Conservation (phyloP, 2,113 vertebrate genomes). For the Erinaceus europaeus region DNA sequence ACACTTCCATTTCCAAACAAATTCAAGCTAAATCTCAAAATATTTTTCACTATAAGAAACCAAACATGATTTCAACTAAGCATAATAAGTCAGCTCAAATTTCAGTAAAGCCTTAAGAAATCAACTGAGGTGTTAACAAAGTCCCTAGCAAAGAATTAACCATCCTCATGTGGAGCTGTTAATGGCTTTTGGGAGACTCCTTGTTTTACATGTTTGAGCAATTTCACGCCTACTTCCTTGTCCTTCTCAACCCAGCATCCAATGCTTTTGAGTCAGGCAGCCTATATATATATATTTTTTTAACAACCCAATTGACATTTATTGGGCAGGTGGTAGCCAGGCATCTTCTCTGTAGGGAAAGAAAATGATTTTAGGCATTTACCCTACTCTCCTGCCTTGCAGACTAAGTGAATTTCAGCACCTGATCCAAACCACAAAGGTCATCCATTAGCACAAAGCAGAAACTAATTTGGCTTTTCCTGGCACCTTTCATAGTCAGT, state of each 20-base stretch:
- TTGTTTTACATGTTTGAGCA: background rate
- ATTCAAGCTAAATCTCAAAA: conserved; percentile 70
- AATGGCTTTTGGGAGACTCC: background rate
- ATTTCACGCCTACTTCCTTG: background rate
- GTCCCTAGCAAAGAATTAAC: background rate
- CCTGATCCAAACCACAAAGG: conserved; percentile 66
- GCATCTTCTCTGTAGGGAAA: conserved; percentile 54
- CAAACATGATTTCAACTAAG: conserved; percentile 62
- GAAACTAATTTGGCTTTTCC: conserved; percentile 53
- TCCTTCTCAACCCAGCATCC: background rate
- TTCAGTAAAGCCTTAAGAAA: conserved; percentile 34
- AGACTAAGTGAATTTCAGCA: conserved; percentile 65
- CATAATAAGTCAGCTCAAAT: conserved; percentile 50
- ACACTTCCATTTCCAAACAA: conserved; percentile 65
- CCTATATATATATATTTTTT: conserved; percentile 43
- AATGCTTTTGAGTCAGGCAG: conserved; percentile 35
- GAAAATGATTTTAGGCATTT: conserved; percentile 69
- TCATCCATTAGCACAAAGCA: conserved; percentile 61
- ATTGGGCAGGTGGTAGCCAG: conserved; percentile 70
- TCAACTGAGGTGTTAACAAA: background rate
- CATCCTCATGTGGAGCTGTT: background rate
- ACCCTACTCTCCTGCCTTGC: conserved; percentile 40
- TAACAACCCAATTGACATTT: conserved; percentile 67
- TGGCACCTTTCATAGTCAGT: conserved; percentile 30
- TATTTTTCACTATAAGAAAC: conserved; percentile 63